Evolutionary conservation across 2,797 vertebrate genomes (phyloP).

Genomic region (Spinus olivaceus): DNA sequence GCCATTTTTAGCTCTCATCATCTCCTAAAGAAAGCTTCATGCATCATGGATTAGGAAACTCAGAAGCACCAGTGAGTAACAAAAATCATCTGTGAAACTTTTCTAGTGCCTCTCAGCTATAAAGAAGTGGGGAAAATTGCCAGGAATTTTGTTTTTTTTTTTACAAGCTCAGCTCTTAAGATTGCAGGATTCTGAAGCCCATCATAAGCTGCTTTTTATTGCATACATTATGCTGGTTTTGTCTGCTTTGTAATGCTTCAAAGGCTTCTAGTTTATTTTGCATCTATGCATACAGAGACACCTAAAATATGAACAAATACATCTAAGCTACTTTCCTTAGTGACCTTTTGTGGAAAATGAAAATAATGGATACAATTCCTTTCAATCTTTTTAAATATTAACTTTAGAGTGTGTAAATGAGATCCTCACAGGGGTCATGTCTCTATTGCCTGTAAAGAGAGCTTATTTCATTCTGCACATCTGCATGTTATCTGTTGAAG

Average conservation of each 20-base stretch:
- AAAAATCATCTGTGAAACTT: not conserved
- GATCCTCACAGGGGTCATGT: not conserved
- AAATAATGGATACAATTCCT: not conserved
- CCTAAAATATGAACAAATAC: not conserved
- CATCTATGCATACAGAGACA: not conserved
- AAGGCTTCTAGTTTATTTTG: not conserved
- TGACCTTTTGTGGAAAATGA: not conserved
- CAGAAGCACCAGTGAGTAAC: not conserved
- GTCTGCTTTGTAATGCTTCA: not conserved
- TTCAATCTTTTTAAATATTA: not conserved
- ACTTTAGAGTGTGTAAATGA: not conserved
- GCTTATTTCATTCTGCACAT: not conserved
- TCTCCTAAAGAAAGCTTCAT: not conserved
- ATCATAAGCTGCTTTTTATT: not conserved
- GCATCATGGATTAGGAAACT: not conserved
- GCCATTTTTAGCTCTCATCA: not conserved
- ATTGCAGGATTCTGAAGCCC: not conserved
- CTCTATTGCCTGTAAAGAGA: not conserved
- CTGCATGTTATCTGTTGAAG: not conserved
- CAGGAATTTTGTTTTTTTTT: not conserved
- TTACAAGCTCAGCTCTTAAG: not conserved
- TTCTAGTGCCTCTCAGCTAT: not conserved
- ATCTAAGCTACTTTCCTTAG: not conserved
- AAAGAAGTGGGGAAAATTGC: not conserved
- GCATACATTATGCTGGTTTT: not conserved